These are phyloP conservation scores for Bradypus variegatus DNA, from an alignment of 2,797 vertebrate genomes.

Conservation along the genomic window DNA sequence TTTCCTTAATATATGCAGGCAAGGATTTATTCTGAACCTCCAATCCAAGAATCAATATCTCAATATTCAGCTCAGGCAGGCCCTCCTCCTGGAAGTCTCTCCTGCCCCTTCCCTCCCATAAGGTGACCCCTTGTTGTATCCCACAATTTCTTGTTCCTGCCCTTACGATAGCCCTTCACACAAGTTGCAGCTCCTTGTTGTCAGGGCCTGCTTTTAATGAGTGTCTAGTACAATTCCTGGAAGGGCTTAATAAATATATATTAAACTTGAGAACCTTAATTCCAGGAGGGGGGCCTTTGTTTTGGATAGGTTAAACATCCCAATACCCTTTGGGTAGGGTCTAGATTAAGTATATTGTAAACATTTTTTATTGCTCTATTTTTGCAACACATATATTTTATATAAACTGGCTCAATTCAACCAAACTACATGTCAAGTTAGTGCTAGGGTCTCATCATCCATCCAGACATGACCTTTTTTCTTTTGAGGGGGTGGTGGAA, in stretches of 20 bases:
- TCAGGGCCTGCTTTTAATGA: constrained; percentile 15
- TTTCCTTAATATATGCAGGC: background rate
- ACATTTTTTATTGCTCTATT: background rate
- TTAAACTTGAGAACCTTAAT: constrained; percentile 7
- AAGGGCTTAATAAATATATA: constrained; percentile 45
- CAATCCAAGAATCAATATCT: background rate
- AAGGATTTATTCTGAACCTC: constrained; percentile 25
- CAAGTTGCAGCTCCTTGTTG: background rate
- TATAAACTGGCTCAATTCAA: constrained; percentile 7
- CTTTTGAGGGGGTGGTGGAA: background rate
- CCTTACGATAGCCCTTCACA: background rate
- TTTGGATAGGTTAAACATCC: constrained; percentile 31
- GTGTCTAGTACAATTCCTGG: constrained; percentile 18
- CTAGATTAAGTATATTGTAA: background rate
- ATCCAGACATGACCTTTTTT: background rate
- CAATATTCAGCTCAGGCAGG: background rate
- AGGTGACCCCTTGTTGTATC: background rate
- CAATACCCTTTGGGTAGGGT: background rate
- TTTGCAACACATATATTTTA: constrained; percentile 24
- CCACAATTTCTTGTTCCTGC: background rate
- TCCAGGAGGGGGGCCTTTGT: constrained; percentile 32
- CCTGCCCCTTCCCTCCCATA: background rate
- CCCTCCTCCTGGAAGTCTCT: background rate
- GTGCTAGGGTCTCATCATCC: background rate
- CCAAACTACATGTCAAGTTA: background rate